Base-by-base conservation (phyloP, 2,113 vertebrate species). In the Puffinus mauretanicus region DNA sequence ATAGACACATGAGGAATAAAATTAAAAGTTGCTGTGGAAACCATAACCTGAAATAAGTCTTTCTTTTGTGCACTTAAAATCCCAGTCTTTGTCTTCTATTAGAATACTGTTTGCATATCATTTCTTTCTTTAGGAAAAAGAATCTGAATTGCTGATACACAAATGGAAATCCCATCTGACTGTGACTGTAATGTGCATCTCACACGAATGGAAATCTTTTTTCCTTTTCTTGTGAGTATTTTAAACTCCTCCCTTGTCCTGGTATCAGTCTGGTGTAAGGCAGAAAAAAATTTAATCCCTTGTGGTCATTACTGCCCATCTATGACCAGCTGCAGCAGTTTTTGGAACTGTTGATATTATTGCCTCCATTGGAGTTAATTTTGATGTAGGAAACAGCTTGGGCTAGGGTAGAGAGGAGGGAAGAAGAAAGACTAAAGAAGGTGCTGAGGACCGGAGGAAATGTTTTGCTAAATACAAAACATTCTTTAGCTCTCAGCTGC, bases 11-110 rank as follows among this genome's bases (percentile, higher is more conserved):
- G 22, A 92, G 38, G 25, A 36, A 76, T 55, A 89, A 91, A 94
- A 96, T 72, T 64, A 92, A 84, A 94, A 96, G 88, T 94, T 96
- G 93, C 88, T 94, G 92, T 89, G 83, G 92, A 93, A 96, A 96
- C 86, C 26, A 25, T 46, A 94, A 95, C 65, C 73, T 94, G 83
- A 95, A 94, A 89, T 30, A 91, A 89, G 32, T 87, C 65, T 90
- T 66, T 78, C 57, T 87, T 93, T 51, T 73, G 13, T 79, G 86
- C 57, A 49, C 34, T 91, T 19, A 61, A 55, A 96, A 83, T 72
- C 34, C 24, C n/a, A 67, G 67, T 77, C 80, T 91, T 90, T 94
- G 83, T 96, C 60, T 94, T 89, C 44, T 87, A 17, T 79, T 85
- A 87, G 54, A 91, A 89, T 89, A 72, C 18, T 89, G 61, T 91